Base-by-base conservation (phyloP, 2,888 invertebrate genomes). In the Auanema sp. region DNA sequence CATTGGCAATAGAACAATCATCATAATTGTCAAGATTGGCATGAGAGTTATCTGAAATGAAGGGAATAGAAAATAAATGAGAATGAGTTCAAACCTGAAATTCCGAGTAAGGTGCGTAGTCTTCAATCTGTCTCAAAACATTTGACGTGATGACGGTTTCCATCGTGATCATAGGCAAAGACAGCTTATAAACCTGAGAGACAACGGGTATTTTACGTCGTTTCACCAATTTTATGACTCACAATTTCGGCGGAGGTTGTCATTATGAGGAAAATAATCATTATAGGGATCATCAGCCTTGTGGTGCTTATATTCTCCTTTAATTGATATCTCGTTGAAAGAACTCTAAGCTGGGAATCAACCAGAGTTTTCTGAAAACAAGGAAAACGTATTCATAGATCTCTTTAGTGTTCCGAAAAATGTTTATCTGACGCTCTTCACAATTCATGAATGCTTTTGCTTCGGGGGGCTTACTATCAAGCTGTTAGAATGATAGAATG, bases 311-410 rank as follows among this genome's bases (percentile, higher is more conserved):
- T 55, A 33, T 55, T 55, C 40, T 55, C 55, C 8, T 33, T 23
- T 33, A 55, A 42, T 55, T 55, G 55, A 33, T 55, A 55, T 33
- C 55, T 55, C 16, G 33, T 42, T 4, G 55, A 55, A 11, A 55
- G 33, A 33, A 33, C 33, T 33, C 33, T 33, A 33, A 33, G n/a
- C 40, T 55, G 55, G 11, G 40, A 40, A 33, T 40, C 21, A 1
- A 55, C 18, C 10, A 21, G 40, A 3, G 11, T 33, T 21, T 55
- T 33, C 40, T 55, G 50, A 2, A 50, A 50, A 50, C 16, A 16
- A 18, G 4, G 43, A 16, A 18, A 16, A 10, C 47, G 4, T 47
- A 18, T 47, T 33, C 33, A 5, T 33, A 5, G 4, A 33, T 33
- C 33, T 5, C 8, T 33, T 33, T 33, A 8, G 8, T 33, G 8